Conservation (phyloP, 2,113 vertebrate genomes). For the Calypte anna region DNA sequence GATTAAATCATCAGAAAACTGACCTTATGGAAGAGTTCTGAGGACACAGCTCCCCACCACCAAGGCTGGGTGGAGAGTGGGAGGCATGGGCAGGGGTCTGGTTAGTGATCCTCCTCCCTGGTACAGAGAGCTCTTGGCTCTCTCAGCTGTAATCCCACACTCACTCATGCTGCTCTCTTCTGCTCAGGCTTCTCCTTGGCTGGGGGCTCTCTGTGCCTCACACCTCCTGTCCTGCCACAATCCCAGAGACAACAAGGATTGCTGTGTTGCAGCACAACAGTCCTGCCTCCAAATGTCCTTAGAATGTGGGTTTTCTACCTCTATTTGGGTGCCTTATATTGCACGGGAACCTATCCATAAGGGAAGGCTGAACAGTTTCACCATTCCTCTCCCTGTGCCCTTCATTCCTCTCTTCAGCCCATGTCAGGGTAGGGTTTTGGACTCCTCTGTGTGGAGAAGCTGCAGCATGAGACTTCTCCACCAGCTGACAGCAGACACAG, state of each 20-base stretch:
- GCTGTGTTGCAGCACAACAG: neutral
- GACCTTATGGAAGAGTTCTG: neutral
- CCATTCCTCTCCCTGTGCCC: neutral
- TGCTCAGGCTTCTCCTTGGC: neutral
- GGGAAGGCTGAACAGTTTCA: neutral
- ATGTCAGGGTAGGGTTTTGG: neutral
- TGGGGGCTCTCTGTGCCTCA: neutral
- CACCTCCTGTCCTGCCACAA: neutral
- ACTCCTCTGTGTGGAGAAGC: neutral
- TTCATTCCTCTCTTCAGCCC: neutral
- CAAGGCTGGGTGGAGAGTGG: neutral
- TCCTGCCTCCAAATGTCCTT: neutral
- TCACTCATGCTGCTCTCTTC: neutral
- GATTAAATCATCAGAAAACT: neutral
- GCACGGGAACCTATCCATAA: neutral
- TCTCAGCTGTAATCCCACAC: neutral
- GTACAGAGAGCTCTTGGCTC: neutral
- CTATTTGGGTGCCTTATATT: neutral
- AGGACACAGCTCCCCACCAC: neutral
- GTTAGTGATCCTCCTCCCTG: neutral
- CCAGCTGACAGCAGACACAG: too few species aligned
- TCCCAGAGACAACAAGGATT: neutral
- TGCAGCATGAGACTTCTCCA: neutral
- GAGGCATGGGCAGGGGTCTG: accelerated
- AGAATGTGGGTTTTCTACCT: neutral